Conservation (phyloP, 2,113 vertebrate genomes). For the Phalacrocorax aristotelis region DNA sequence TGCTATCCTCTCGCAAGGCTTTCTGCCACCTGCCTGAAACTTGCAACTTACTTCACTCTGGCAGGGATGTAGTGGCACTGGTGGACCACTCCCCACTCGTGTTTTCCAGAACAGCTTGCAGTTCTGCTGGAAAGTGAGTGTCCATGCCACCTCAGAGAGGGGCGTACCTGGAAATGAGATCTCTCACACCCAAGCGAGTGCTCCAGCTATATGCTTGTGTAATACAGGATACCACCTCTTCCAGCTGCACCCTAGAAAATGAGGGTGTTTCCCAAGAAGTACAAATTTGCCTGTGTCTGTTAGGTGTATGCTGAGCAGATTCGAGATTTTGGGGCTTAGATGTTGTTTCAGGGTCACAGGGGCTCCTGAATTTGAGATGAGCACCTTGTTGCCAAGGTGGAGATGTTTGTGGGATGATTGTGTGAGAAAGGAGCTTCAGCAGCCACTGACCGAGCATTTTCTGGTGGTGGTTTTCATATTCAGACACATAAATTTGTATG, state of each 20-base stretch:
- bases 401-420: neutral
- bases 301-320: neutral
- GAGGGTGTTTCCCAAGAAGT: neutral
- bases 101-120: neutral
- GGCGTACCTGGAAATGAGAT: neutral
- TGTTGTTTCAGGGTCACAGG: neutral
- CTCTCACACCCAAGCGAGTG: neutral
- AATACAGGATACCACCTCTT: neutral
- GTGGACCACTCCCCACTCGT: neutral
- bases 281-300: neutral
- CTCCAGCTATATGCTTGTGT: neutral
- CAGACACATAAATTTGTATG: fast-evolving
- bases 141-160: neutral
- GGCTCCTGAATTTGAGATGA: neutral
- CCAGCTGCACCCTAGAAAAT: neutral
- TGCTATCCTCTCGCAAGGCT: neutral
- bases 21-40: neutral
- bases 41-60: neutral
- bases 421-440: neutral
- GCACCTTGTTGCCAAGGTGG: neutral
- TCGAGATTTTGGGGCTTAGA: neutral
- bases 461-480: neutral
- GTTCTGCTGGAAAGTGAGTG: neutral
- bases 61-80: neutral
- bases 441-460: neutral